Base-by-base conservation (phyloP, 1,140 invertebrate species). In the Leucophenga varia region DNA sequence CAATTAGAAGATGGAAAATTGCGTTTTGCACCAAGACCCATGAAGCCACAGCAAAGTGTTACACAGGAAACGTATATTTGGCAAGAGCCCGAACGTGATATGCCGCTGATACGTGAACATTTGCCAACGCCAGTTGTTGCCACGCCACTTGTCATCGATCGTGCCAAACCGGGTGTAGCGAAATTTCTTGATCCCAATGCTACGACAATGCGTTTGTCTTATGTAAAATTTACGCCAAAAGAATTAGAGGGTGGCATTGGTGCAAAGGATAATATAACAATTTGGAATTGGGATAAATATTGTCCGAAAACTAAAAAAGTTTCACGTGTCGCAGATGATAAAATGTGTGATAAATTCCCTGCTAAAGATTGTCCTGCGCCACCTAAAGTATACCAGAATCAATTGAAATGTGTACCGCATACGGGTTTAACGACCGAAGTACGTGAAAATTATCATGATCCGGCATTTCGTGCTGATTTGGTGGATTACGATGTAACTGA, bases 201-300 rank as follows among this genome's bases (percentile, higher is more conserved):
- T 7, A 73, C 70, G 20, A 72, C 70, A 3, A 59, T 64, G 10
- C 64, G 67, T 43, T 42, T 73, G 0, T 54, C 54, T 3, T 73
- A 64, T 46, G 55, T 64, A 2, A 39, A 57, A 4, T 36, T 35
- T 12, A 34, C 58, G 3, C 56, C 13, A 1, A 25, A 43, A 18
- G 46, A 44, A 9, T 43, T 67, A 6, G 16, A 45, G 5, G 38
- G 39, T 1, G 54, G 69, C 5, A 43, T 73, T n/a, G 57, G 57
- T 0, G 60, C 55, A 3, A 44, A 68, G 2, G 70, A 73, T 20
- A 72, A 59, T 17, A 54, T 73, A 4, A 73, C 70, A n/a, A 70
- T 45, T 39, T 73, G 70, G 69, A 73, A 72, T 42, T 73, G 70
- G 70, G 5, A 47, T 7, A 44, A 59, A n/a, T 38, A 54, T 2